Percentiles rank a stretch among this genome's conserved stretches.
phyloP scores from a whole-genome alignment of 2,797 vertebrate species.

The Bradypodion ventrale region DNA sequence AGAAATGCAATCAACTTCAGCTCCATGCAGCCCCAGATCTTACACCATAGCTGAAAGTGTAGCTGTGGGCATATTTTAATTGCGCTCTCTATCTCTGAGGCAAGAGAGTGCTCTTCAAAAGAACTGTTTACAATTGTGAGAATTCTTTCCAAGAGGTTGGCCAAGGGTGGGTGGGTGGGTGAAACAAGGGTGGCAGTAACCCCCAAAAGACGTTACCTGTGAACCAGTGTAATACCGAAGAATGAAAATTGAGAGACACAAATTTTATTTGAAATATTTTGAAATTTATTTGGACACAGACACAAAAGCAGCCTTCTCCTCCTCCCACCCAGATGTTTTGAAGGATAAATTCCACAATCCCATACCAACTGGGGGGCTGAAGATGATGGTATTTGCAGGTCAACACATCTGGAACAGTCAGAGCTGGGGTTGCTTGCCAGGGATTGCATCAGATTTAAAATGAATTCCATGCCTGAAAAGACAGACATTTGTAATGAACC shows the following conservation, averaged over 20 bases:
- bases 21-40: not conserved
- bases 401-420: not conserved
- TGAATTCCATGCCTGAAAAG: not conserved
- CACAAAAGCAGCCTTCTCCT: not conserved
- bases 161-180: no score
- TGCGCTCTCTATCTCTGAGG: not conserved
- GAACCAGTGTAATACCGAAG: not conserved
- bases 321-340: not conserved
- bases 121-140: not conserved
- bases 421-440: not conserved
- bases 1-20: not conserved
- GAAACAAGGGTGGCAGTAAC: not conserved
- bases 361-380: no score
- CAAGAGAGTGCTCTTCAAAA: not conserved
- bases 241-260: fast-evolving
- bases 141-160: not conserved
- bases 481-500: not conserved
- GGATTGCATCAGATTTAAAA: not conserved
- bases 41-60: not conserved
- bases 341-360: not conserved
- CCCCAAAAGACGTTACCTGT: no score
- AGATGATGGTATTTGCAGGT: not conserved
- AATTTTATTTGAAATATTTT: no score
- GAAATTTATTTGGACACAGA: no score
- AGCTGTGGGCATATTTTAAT: fast-evolving